These are phyloP conservation scores for Eurystomus gularis DNA, from an alignment of 2,113 vertebrate species.

Conservation along the genomic window DNA sequence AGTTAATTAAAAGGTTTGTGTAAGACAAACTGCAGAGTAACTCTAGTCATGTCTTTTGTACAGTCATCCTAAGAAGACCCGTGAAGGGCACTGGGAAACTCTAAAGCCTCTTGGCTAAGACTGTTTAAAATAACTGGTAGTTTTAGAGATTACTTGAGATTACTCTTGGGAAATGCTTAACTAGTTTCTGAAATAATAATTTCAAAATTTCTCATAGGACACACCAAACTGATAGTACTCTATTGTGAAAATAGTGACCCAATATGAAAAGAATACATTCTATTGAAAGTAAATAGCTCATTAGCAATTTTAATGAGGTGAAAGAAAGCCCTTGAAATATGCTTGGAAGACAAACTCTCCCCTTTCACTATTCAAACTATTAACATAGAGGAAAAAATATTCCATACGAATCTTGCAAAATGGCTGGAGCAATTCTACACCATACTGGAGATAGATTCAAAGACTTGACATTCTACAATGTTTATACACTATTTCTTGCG, in stretches of 20 bases:
- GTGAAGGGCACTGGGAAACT: neutral
- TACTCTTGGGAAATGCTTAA: neutral
- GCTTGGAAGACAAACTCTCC: neutral
- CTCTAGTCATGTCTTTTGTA: neutral
- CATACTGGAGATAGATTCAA: neutral
- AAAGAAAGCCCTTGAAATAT: neutral
- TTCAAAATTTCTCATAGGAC: neutral
- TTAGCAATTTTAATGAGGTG: neutral
- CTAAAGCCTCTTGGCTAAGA: neutral
- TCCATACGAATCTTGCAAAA: neutral
- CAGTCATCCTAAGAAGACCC: neutral
- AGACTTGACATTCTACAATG: neutral
- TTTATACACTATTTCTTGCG: neutral
- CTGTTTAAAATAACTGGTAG: neutral
- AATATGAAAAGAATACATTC: neutral
- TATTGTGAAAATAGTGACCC: neutral
- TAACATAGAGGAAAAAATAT: neutral
- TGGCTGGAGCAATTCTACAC: neutral
- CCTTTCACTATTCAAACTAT: neutral
- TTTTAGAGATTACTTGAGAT: neutral
- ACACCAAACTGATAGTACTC: neutral
- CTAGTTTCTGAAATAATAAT: neutral
- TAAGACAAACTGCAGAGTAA: neutral
- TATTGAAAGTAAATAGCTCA: neutral
- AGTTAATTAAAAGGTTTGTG: neutral